Evolutionary conservation across 2,797 vertebrate genomes (phyloP).

Genomic region (Pseudocheirus occidentalis): DNA sequence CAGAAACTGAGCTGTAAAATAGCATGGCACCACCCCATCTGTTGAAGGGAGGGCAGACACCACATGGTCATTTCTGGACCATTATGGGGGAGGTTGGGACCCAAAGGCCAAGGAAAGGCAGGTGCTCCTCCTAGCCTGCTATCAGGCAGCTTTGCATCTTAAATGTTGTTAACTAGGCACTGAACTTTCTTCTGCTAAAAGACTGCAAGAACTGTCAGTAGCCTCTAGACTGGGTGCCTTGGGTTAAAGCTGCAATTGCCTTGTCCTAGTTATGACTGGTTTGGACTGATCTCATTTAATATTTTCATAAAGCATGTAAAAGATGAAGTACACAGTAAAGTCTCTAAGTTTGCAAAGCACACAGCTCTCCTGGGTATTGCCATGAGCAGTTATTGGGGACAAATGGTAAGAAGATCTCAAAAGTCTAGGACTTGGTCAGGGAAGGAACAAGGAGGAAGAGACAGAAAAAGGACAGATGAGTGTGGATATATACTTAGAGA

Average conservation of each 20-base stretch:
- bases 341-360: neutral
- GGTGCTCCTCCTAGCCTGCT: neutral
- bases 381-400: fast-evolving
- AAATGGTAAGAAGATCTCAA: neutral
- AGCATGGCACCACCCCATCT: neutral
- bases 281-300: neutral
- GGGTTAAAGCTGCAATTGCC: neutral
- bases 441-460: neutral
- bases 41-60: neutral
- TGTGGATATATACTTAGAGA: neutral
- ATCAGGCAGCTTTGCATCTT: neutral
- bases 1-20: neutral
- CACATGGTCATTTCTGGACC: neutral
- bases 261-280: neutral
- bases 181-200: neutral
- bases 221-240: neutral
- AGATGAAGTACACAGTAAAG: fast-evolving
- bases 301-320: neutral
- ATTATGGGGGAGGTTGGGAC: no score
- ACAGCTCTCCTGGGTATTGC: neutral
- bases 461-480: neutral
- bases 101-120: neutral
- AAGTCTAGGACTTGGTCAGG: neutral
- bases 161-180: neutral
- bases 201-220: neutral